phyloP scores from a whole-genome alignment of 1,140 invertebrate genomes.

The Heliconius melpomene region DNA sequence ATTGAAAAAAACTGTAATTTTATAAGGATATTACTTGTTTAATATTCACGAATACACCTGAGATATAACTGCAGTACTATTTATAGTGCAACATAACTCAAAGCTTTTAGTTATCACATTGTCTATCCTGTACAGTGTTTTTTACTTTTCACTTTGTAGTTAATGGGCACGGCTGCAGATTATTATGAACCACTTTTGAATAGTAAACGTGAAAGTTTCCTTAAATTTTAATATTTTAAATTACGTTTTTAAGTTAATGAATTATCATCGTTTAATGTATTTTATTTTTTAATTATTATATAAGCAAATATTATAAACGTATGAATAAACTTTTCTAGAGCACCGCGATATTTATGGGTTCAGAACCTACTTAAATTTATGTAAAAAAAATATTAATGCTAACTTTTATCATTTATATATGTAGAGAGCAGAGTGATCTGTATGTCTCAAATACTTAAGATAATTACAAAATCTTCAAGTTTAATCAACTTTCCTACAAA shows the following conservation, averaged over 20 bases:
- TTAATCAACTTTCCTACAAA: not conserved
- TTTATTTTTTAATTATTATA: not conserved
- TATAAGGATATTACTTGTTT: not conserved
- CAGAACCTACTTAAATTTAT: too few species aligned
- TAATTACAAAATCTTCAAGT: not conserved
- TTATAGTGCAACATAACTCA: not conserved
- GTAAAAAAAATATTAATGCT: not conserved
- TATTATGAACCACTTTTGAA: not conserved
- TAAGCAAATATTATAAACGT: not conserved
- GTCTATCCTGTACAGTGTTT: conserved; percentile 3
- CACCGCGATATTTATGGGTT: too few species aligned
- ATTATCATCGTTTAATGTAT: not conserved
- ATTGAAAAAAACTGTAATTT: not conserved
- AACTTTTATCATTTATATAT: not conserved
- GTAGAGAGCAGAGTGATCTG: too few species aligned
- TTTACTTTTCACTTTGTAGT: conserved; percentile 4
- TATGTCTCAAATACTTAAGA: not conserved
- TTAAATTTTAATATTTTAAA: not conserved
- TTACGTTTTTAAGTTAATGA: not conserved
- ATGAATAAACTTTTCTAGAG: too few species aligned
- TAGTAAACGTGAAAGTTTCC: not conserved
- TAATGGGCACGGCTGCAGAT: not conserved
- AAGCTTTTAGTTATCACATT: conserved; percentile 7
- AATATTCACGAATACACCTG: not conserved
- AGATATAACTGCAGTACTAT: not conserved